Evolutionary conservation across 1,140 invertebrate genomes (phyloP).

Genomic region (Drosophila asahinai): DNA sequence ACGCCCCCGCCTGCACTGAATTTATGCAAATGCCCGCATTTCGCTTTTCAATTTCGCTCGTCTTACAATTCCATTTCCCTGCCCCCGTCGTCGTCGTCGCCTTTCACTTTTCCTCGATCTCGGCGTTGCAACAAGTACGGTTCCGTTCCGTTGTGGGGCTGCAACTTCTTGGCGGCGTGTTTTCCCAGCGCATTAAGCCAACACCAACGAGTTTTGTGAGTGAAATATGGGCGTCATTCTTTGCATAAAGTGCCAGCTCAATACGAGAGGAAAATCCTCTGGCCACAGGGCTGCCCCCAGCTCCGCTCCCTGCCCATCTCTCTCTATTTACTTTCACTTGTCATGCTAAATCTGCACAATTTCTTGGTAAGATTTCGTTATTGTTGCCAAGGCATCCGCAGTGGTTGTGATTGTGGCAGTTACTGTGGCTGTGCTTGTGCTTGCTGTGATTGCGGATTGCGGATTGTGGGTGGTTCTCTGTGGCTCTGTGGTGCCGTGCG

Average conservation of each 20-base stretch:
- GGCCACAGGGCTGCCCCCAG: conserved; percentile 13
- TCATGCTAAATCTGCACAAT: conserved; percentile 67
- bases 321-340: conserved; percentile 74
- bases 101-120: conserved; percentile 7
- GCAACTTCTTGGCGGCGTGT: conserved; percentile 70
- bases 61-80: conserved; percentile 52
- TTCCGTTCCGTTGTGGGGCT: conserved; percentile 13
- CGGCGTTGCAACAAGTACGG: conserved; percentile 60
- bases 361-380: conserved; percentile 52
- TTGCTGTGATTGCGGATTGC: conserved; percentile 9
- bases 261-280: conserved; percentile 27
- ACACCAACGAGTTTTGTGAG: conserved; percentile 53
- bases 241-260: conserved; percentile 66
- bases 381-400: conserved; percentile 39
- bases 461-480: conserved; percentile 13
- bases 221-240: conserved; percentile 75
- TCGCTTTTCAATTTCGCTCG: conserved; percentile 75
- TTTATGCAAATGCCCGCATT: conserved; percentile 77
- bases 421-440: conserved; percentile 12
- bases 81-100: no score
- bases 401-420: conserved; percentile 16
- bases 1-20: conserved; percentile 25
- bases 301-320: conserved; percentile 7
- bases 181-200: conserved; percentile 64
- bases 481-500: conserved; percentile 8